A percentile compares a stretch with the other conserved stretches of the same genome.
These are phyloP conservation scores for Gymnocypris eckloni DNA, from an alignment of 2,797 vertebrate species.

Conservation along the genomic window DNA sequence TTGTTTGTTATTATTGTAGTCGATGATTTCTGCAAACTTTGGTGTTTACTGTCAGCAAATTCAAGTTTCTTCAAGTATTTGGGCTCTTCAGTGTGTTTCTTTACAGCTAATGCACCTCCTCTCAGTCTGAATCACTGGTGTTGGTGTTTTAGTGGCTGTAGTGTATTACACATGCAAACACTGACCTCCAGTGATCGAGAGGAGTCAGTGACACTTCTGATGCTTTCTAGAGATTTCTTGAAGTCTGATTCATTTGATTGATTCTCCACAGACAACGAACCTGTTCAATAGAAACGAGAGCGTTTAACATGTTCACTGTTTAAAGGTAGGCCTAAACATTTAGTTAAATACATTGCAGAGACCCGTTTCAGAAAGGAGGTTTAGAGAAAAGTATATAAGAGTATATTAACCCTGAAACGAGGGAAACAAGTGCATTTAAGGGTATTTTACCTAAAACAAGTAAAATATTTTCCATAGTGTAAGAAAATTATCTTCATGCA, in stretches of 20 bases:
- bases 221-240: neutral
- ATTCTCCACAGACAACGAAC: no score
- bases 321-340: neutral
- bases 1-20: neutral
- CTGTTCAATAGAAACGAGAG: neutral
- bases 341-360: neutral
- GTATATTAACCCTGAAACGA: no score
- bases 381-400: no score
- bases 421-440: no score
- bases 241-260: neutral
- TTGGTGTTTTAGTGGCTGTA: neutral
- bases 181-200: conserved; percentile 17
- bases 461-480: no score
- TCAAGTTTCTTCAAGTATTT: neutral
- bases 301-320: neutral
- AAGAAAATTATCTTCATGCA: no score
- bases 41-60: neutral
- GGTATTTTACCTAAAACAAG: no score
- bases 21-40: neutral
- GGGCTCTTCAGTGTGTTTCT: neutral
- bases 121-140: neutral
- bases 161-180: neutral
- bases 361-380: no score
- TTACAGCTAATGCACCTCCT: neutral
- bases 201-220: neutral